Evolutionary conservation across 1,140 invertebrate genomes (phyloP), one percentile per base, ranked within the genome.

Genomic region (Homarus americanus): DNA sequence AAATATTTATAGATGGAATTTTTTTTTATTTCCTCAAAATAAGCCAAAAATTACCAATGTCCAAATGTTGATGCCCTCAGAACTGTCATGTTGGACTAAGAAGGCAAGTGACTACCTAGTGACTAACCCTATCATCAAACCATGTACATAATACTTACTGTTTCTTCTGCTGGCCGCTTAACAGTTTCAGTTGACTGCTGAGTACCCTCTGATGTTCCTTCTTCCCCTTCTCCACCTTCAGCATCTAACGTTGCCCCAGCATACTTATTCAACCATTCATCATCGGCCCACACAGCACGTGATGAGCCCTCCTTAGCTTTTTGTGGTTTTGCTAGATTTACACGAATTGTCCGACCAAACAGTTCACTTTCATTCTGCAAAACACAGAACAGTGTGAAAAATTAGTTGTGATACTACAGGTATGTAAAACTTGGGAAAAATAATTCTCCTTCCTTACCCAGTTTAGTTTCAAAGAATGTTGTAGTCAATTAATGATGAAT

Each of bases 281-380:
- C 99, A 94, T 99, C 98, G 10, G 98, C 97, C 99, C 99, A 99
- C 15, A 99, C 98, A 40, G 98, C 97, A 93, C 97, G 96, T 1
- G 97, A 97, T 20, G 98, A 98, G 86, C 98, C 98, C 95, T 99
- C 98, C 94, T 91, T 88, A 73, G 99, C 97, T 93, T 97, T 97
- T 93, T 98, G 97, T 38, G 99, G 99, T 93, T 99, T 99, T 0
- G 99, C 99, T 91, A 99, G 96, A 94, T 99, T 99, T 1, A 99
- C 98, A 93, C 98, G 96, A 92, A 99, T 98, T 85, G 98, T 99
- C 92, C 98, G 96, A 0, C 99, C 99, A 96, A 98, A 99, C 28
- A 99, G 95, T 95, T 99, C 99, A 0, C 98, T 97, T 94, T 99
- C 98, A 95, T 99, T 99, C 98, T 99, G 87, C 17, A 79, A 79